Base-by-base conservation (phyloP, 92 coral and sea anemone genomes). In the Umimayanthus kanabou region DNA sequence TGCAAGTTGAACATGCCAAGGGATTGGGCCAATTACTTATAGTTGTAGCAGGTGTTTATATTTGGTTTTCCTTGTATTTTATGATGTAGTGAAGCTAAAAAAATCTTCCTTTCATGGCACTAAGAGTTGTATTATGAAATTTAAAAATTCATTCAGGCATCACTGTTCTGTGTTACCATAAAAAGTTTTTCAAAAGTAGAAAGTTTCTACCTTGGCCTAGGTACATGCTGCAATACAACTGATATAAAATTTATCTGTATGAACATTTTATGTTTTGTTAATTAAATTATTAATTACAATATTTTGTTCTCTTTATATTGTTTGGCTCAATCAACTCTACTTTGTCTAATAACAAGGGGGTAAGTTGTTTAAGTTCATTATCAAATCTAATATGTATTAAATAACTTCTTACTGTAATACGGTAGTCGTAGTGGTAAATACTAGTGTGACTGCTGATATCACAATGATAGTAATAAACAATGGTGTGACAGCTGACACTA, bases 311-410 rank as follows among this genome's bases (percentile, higher is more conserved):
- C 57, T 22, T 77, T 29, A 77, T 18, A 76, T 5, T 77, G 80
- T 30, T 39, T 77, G 58, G 55, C 43, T 77, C 57, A 33, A 11
- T 77, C 57, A 33, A 11, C 58, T 73, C 77, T 29, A 10, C 80
- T 45, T 4, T 10, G 33, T 76, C 80, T n/a, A 25, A 39, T 10
- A 22, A 42, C 80, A 77, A 77, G 80, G 80, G 80, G 80, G 80
- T 77, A 77, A 77, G 80, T 43, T 42, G 9, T 18, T 18, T 42
- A 6, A 43, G 13, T 43, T 18, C 58, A 11, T 42, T 20, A 0
- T 77, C 16, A 76, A 76, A 39, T 43, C 5, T 25, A 22, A 5
- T 75, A 42, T 37, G 15, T 7, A 16, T 74, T 13, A 76, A 75
- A 75, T 75, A 45, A 45, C 50, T 5, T 8, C 7, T 45, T 45